A percentile compares a stretch with the other conserved stretches of the same genome.
phyloP scores from a whole-genome alignment of 2,113 vertebrate genomes.

The Rhipidura dahli region DNA sequence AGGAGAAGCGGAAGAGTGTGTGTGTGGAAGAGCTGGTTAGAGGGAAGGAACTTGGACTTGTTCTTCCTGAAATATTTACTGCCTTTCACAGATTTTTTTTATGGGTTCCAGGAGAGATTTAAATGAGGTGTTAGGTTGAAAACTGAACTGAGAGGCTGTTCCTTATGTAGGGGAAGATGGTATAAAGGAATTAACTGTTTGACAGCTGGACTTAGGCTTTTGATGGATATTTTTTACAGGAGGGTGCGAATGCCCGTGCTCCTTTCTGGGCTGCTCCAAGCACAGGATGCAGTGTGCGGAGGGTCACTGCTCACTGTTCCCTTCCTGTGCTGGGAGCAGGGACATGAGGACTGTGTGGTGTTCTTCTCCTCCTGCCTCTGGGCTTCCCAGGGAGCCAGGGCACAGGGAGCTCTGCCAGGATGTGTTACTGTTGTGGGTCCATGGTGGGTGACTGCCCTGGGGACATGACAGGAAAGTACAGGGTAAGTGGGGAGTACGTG shows the following conservation, averaged over 20 bases:
- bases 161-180: slow-evolving; percentile 28
- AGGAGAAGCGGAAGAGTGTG: neutral
- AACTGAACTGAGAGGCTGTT: slow-evolving; percentile 44
- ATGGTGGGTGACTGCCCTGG: neutral
- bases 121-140: slow-evolving; percentile 60
- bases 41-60: neutral
- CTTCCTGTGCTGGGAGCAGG: neutral
- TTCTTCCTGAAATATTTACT: slow-evolving; percentile 48
- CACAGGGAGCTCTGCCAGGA: accelerated
- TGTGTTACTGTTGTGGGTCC: neutral
- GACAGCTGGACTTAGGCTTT: slow-evolving; percentile 34
- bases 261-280: neutral
- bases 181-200: slow-evolving; percentile 37
- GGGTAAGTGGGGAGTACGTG: neutral
- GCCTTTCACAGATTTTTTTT: slow-evolving; percentile 51
- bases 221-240: neutral
- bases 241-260: neutral
- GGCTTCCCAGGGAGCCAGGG: neutral
- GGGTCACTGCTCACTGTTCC: neutral
- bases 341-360: accelerated
- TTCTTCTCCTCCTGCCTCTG: neutral
- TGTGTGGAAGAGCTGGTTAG: neutral
- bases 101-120: slow-evolving; percentile 44
- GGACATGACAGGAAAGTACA: accelerated
- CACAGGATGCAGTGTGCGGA: accelerated